Evolutionary conservation across 1,140 invertebrate species (phyloP), one percentile per base, ranked within the genome.

Genomic region (Sminthurides bifidus): DNA sequence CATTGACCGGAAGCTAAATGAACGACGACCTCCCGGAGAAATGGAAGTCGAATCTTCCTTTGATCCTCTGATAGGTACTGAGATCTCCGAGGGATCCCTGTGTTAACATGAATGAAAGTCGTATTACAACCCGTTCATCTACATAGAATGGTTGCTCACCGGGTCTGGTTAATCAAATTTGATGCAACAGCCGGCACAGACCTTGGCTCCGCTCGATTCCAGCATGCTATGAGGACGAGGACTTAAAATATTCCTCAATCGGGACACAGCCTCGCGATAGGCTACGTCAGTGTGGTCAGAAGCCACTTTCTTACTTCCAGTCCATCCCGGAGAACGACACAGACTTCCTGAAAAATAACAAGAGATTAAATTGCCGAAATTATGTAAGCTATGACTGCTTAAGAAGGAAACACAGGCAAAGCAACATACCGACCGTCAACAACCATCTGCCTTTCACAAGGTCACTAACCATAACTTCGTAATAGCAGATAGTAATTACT

Each of bases 271-370:
- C 70, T 87, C 84, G 61, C 82, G 79, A 64, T 88, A 87, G 2
- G 83, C 83, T 51, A 81, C 73, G 65, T 87, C 85, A 0, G 83
- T 85, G 64, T 86, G 86, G 72, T 87, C 82, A 35, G 81, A 79
- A n/a, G 63, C 26, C 29, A 58, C 58, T 54, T 65, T 68, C 52
- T 64, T 63, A n/a, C 40, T 58, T 53, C 50, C 58, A 58, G 41
- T 67, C 66, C 65, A 66, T 66, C 17, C 58, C 66, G 6, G 46
- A 49, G 35, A 49, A 49, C 35, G 46, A 49, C 8, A 43, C 41
- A 23, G 41, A 43, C 24, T 43, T 43, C 24, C 41, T 43, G 41
- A 10, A 35, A 10, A 35, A 35, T 35, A 35, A 35, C 12, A 37
- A 37, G 10, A 37, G 17, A 37, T 37, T 37, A 37, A 37, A 37